A percentile compares a stretch with the other conserved stretches of the same genome.
phyloP scores from a whole-genome alignment of 2,113 vertebrate species.

The Rhineura floridana region DNA sequence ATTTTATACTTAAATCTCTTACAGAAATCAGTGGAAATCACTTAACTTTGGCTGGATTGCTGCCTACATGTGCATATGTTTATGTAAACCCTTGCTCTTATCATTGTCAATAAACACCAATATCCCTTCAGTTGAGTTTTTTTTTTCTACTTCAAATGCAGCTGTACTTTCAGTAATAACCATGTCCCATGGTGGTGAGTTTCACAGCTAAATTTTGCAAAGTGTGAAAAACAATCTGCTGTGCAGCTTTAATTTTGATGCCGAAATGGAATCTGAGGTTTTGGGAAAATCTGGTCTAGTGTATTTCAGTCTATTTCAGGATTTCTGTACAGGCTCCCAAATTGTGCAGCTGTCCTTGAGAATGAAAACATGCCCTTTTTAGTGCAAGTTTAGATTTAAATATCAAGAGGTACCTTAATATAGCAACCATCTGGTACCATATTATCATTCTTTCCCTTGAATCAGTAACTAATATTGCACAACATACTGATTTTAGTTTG shows the following conservation, averaged over 20 bases:
- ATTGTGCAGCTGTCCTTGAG: neutral
- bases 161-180: neutral
- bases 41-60: neutral
- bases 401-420: constrained; percentile 13
- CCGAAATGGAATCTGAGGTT: neutral
- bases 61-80: neutral
- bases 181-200: neutral
- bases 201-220: neutral
- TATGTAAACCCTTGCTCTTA: neutral
- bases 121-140: neutral
- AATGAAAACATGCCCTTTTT: constrained; percentile 1
- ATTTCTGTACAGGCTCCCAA: neutral
- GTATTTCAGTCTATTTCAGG: neutral
- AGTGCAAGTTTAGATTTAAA: neutral
- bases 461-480: neutral
- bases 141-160: neutral
- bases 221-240: no score
- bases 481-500: neutral
- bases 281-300: neutral
- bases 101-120: neutral
- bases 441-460: neutral
- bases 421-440: neutral
- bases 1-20: neutral
- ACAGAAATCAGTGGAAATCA: neutral
- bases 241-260: neutral